A percentile compares a stretch with the other conserved stretches of the same genome.
phyloP scores from a whole-genome alignment of 2,113 vertebrate species.

The Rhinolophus ferrumequinum region DNA sequence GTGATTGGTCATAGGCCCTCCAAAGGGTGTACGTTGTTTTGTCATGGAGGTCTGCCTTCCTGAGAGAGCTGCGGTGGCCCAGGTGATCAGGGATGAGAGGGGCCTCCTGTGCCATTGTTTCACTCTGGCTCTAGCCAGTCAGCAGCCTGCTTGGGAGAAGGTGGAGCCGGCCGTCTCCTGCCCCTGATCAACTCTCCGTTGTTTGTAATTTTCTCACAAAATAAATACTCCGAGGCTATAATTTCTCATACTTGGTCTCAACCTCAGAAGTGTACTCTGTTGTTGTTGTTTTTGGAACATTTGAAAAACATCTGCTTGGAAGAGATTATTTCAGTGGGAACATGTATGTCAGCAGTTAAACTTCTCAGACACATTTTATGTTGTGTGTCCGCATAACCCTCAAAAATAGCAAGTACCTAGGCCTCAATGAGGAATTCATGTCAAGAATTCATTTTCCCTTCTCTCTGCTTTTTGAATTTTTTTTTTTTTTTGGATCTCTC shows the following conservation, averaged over 20 bases:
- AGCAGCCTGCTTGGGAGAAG: neutral
- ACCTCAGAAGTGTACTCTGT: slow-evolving; percentile 58
- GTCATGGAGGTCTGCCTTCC: neutral
- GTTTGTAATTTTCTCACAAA: slow-evolving; percentile 75
- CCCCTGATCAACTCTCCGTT: neutral
- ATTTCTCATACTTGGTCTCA: slow-evolving; percentile 65
- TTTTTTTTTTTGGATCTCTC: neutral
- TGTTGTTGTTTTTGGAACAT: slow-evolving; percentile 68
- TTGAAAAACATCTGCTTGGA: slow-evolving; percentile 9
- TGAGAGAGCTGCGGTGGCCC: neutral
- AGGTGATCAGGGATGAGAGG: neutral
- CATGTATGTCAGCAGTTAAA: slow-evolving; percentile 37
- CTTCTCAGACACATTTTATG: slow-evolving; percentile 11
- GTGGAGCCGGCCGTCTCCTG: neutral
- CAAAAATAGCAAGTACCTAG: slow-evolving; percentile 34
- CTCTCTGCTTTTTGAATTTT: neutral
- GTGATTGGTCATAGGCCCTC: neutral
- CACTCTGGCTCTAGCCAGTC: neutral
- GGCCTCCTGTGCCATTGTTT: neutral
- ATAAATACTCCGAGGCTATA: slow-evolving; percentile 66
- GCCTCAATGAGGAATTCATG: neutral
- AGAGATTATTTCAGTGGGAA: slow-evolving; percentile 46
- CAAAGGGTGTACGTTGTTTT: neutral
- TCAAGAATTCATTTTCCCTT: slow-evolving; percentile 26
- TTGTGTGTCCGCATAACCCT: slow-evolving; percentile 33